Base-by-base conservation (phyloP, 2,888 invertebrate species). In the Cylloceria caligata region DNA sequence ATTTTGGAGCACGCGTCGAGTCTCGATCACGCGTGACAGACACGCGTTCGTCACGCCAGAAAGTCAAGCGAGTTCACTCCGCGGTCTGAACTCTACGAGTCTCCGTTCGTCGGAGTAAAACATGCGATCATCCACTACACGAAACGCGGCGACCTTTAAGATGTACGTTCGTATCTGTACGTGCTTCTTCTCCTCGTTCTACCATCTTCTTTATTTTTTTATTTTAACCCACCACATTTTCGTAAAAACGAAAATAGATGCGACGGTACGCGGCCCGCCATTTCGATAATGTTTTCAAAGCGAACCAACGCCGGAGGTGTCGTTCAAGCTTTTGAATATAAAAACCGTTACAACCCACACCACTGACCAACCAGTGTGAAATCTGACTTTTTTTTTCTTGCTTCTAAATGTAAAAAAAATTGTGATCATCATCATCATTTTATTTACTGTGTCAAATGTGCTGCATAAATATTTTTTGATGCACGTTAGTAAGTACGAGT, bases 11-110 rank as follows among this genome's bases (percentile, higher is more conserved):
- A 65, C 74, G 74, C 73, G 80, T 65, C 68, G 30, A 42, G 64
- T 42, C 13, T 39, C 52, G 75, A 80, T 64, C 68, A 80, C 62
- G 80, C 75, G 80, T 80, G 75, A 74, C 68, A 69, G 80, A 69
- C 80, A 71, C 75, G 60, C 72, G 72, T 72, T 72, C 60, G 72
- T 68, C 52, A 68, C 68, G 52, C 49, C 21, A 21, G 16, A 52
- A 68, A 52, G 34, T 71, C 69, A 71, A 55, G 69, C 69, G 27
- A n/a, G 24, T 52, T 52, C 24, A 3, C 52, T 49, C 9, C 3
- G 49, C 21, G 7, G 57, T 34, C 34, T 57, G 57, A 57, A 60
- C 34, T 19, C 34, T 60, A 7, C 34, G 34, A 16, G 34, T 57
- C 30, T 30, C 7, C 42, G 19, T 60, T 36, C 16, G 57, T 42